phyloP scores from a whole-genome alignment of 2,888 invertebrate genomes.

The Xanthorhoe designata region DNA sequence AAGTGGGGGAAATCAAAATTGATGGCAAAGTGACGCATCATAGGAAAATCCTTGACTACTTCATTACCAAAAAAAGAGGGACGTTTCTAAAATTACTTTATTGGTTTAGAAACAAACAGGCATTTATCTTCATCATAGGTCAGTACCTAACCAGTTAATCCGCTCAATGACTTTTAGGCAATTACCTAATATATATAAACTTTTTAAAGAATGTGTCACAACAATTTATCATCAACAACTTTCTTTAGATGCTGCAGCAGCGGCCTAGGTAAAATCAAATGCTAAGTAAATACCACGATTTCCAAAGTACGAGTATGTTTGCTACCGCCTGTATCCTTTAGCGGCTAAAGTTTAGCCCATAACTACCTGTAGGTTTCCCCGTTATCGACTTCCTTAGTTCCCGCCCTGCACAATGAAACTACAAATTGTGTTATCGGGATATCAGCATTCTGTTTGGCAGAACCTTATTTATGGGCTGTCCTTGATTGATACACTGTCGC shows the following conservation, averaged over 20 bases:
- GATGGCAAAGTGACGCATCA: not conserved
- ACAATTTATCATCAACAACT: no score
- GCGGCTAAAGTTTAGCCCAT: not conserved
- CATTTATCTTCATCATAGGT: no score
- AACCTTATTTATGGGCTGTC: conserved; percentile 42
- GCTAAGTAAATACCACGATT: no score
- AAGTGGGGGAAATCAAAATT: not conserved
- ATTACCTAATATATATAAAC: no score
- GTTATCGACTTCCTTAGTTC: not conserved
- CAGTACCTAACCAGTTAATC: no score
- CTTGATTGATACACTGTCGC: conserved; percentile 40
- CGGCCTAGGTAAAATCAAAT: no score
- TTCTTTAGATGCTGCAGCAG: no score
- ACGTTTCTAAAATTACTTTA: no score
- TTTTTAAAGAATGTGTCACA: no score
- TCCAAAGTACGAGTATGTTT: not conserved
- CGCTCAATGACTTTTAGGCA: no score
- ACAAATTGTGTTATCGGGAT: conserved; percentile 57
- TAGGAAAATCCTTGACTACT: not conserved
- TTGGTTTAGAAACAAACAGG: no score
- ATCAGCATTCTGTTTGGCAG: conserved; percentile 41
- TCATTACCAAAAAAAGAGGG: no score
- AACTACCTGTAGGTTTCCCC: not conserved
- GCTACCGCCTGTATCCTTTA: not conserved
- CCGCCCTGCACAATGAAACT: conserved; percentile 48